Evolutionary conservation across 2,888 invertebrate genomes (phyloP).

Genomic region (Trisateles emortualis): DNA sequence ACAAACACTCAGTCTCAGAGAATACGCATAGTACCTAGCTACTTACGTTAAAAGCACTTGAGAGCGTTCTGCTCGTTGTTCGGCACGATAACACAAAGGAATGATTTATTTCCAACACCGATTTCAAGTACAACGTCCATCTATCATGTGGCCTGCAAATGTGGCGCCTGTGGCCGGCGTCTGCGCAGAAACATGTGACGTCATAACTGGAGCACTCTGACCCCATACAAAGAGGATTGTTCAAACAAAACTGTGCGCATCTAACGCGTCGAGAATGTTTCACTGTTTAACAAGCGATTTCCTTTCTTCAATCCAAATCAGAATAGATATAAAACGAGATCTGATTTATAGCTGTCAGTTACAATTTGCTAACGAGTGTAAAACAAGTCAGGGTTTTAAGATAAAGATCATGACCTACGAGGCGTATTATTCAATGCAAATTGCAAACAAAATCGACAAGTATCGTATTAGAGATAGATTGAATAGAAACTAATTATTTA

Average conservation of each 20-base stretch:
- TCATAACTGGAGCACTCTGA: slow-evolving; percentile 57
- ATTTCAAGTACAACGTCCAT: slow-evolving; percentile 62
- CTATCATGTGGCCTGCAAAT: slow-evolving; percentile 81
- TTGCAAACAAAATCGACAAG: slow-evolving; percentile 63
- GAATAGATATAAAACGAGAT: slow-evolving; percentile 58
- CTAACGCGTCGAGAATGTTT: slow-evolving; percentile 10
- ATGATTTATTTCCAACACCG: slow-evolving; percentile 74
- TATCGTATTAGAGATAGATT: slow-evolving; percentile 58
- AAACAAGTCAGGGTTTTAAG: slow-evolving; percentile 71
- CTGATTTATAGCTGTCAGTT: slow-evolving; percentile 75
- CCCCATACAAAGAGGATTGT: slow-evolving; percentile 50
- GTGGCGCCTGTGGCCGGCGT: slow-evolving; percentile 75
- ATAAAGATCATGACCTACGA: slow-evolving; percentile 74
- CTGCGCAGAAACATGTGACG: slow-evolving; percentile 70
- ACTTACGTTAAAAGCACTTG: slow-evolving; percentile 63
- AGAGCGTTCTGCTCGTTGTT: slow-evolving; percentile 55
- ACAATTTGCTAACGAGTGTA: slow-evolving; percentile 81
- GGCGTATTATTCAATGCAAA: slow-evolving; percentile 79
- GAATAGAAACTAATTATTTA: slow-evolving; percentile 75
- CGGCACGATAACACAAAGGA: slow-evolving; percentile 65
- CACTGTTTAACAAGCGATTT: slow-evolving; percentile 48
- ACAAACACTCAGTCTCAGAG: slow-evolving; percentile 30
- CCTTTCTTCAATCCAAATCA: slow-evolving; percentile 46
- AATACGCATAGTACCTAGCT: slow-evolving; percentile 24
- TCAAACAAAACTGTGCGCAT: slow-evolving; percentile 42